These are phyloP conservation scores for Dinoponera quadriceps DNA, from an alignment of 1,140 invertebrate species.

Conservation along the genomic window DNA sequence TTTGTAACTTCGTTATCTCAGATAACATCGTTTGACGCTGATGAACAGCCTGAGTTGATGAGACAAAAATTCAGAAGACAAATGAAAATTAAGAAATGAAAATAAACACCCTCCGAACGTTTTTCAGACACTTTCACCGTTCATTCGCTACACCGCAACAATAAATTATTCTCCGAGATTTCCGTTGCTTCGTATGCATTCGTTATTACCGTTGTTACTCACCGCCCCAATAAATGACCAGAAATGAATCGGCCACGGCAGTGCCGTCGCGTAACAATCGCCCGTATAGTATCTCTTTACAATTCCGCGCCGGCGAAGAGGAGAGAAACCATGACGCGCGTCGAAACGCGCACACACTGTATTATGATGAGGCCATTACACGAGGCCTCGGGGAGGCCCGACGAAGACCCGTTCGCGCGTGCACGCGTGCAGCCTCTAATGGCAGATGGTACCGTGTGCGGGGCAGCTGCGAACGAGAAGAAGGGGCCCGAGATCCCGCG, in stretches of 20 bases:
- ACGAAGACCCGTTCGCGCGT: constrained; percentile 34
- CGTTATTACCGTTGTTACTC: not conserved
- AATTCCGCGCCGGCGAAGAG: not conserved
- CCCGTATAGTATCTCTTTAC: not conserved
- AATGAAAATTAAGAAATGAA: too few relatives aligned
- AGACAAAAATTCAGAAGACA: too few relatives aligned
- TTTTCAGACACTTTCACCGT: not conserved
- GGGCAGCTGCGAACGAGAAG: constrained; percentile 63
- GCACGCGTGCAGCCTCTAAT: constrained; percentile 65
- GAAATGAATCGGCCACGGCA: not conserved
- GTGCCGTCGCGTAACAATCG: not conserved
- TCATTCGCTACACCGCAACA: not conserved
- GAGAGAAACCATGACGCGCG: constrained; percentile 22
- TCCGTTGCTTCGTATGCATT: not conserved
- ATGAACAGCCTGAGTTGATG: too few relatives aligned
- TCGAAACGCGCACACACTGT: constrained; percentile 60
- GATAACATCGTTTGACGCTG: too few relatives aligned
- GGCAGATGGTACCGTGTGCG: constrained; percentile 68
- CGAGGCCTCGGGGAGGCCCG: constrained; percentile 39
- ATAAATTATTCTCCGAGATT: not conserved
- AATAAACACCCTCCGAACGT: too few relatives aligned
- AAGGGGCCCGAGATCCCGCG: not conserved
- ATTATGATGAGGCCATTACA: constrained; percentile 67
- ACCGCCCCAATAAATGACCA: not conserved
- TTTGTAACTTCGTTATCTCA: too few relatives aligned